Conservation (phyloP, 2,113 vertebrate genomes). For the Neomonachus schauinslandi region DNA sequence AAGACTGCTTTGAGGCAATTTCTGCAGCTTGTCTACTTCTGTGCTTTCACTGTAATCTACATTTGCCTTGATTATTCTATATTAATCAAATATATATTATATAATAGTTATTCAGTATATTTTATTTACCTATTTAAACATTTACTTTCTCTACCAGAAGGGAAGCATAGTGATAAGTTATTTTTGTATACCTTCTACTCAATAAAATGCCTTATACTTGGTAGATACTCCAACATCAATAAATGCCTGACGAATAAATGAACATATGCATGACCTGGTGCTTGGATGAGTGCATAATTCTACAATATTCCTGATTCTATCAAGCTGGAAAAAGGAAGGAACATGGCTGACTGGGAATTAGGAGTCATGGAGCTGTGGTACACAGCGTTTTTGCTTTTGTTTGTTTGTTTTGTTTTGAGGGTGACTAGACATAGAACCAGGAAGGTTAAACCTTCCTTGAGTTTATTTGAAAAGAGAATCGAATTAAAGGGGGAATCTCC, state of each 20-base stretch:
- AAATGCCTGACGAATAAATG: neutral
- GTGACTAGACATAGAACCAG: neutral
- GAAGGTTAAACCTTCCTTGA: neutral
- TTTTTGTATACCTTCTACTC: neutral
- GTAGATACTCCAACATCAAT: neutral
- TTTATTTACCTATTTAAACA: neutral
- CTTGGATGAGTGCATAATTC: neutral
- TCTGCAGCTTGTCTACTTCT: neutral
- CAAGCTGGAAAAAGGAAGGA: neutral
- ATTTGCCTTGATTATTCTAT: neutral
- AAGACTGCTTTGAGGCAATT: neutral
- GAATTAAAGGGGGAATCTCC: neutral
- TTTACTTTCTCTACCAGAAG: neutral
- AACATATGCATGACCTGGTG: neutral
- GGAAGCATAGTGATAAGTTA: neutral
- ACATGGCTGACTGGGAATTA: neutral
- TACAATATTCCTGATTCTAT: neutral
- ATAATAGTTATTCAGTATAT: neutral
- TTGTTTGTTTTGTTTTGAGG: neutral
- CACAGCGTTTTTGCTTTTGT: neutral
- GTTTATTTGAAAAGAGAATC: neutral
- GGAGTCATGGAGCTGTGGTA: neutral
- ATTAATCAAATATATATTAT: neutral
- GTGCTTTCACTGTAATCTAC: neutral
- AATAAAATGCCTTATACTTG: neutral